Evolutionary conservation across 2,797 vertebrate genomes (phyloP), one percentile per base, ranked within the genome.

Genomic region (Centropyge bicolor): DNA sequence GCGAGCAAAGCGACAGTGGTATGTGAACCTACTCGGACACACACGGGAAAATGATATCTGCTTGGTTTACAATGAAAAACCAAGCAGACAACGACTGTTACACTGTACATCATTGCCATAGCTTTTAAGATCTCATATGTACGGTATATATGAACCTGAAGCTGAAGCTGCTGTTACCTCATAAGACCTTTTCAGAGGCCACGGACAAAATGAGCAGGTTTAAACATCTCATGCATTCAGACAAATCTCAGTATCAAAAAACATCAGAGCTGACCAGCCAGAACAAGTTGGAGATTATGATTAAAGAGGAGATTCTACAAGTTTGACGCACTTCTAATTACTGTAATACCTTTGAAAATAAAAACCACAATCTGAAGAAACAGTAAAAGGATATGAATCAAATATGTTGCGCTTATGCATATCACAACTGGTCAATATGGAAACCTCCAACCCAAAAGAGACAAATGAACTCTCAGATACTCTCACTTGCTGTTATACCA

Each of bases 11-110:
- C 3, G 27, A 65, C 51, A 74, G 31, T 56, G 66, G 22, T 43
- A 22, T 31, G 48, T 68, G 60, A 62, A 74, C n/a, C 49, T 27
- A 11, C 51, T 6, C 64, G 31, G 22, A 72, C 22, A 55, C 54
- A 57, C 69, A 56, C 67, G 3, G 36, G 35, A 72, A 55, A 72
- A 59, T 59, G 0, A 45, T 22, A 64, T 75, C 76, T 78, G 82
- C 45, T 57, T 65, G 79, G 74, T 78, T 87, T 83, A 70, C 66
- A 75, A n/a, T 64, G 71, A 79, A 81, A 81, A 81, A 80, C 70
- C 66, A 82, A 67, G 76, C 59, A 74, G 80, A 86, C 80, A 51
- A 64, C 65, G 91, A 91, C 93, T 93, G 92, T 94, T 93, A 92
- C 65, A 59, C 49, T 80, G 76, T 56, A 65, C 74, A 70, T 79